Evolutionary conservation across 2,113 vertebrate species (phyloP).

Genomic region (Eulacestoma nigropectus): DNA sequence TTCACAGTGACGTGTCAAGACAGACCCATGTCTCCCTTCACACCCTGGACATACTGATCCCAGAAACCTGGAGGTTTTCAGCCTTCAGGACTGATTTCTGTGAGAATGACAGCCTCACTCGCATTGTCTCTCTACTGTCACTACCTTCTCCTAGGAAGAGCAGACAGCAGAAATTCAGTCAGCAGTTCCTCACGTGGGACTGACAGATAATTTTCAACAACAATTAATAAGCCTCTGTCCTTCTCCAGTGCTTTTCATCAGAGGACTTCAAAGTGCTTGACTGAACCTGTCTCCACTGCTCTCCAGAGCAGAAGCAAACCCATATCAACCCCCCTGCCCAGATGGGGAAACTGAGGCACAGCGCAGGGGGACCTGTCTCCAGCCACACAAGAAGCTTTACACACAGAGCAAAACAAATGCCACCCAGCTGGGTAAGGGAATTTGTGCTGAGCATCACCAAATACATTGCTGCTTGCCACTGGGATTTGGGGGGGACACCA

Average conservation of each 20-base stretch:
- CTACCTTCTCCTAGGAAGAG: neutral
- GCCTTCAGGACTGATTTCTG: neutral
- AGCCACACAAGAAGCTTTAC: neutral
- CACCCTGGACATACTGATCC: neutral
- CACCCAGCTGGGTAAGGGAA: neutral
- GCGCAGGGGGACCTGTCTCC: neutral
- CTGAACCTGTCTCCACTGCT: neutral
- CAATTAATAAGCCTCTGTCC: constrained; percentile 35
- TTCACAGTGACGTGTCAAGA: neutral
- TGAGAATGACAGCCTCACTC: neutral
- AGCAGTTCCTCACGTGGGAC: neutral
- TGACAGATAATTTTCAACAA: constrained; percentile 31
- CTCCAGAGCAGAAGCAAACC: neutral
- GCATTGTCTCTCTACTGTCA: neutral
- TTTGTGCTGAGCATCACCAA: rapidly evolving
- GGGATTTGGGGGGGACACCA: neutral
- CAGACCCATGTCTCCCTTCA: neutral
- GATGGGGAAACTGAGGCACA: neutral
- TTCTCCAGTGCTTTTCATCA: neutral
- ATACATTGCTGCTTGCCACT: rapidly evolving
- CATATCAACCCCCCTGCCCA: neutral
- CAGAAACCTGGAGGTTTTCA: neutral
- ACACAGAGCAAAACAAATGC: neutral
- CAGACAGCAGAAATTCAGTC: neutral
- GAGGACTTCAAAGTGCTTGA: neutral